Conservation (phyloP, 2,888 invertebrate species). For the Pheosia gnoma region DNA sequence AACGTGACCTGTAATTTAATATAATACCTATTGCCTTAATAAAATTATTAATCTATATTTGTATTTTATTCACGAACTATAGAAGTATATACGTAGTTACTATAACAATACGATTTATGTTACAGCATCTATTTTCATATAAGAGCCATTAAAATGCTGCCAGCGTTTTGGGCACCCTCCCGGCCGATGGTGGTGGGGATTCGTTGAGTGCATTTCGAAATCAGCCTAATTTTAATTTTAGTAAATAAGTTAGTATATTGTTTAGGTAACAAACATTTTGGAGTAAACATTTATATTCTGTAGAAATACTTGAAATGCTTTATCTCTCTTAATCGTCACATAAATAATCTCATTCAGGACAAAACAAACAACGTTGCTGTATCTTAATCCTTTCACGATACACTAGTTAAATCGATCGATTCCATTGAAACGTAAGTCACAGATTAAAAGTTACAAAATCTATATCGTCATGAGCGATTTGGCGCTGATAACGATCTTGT, state of each 20-base stretch:
- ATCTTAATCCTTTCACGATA: neutral
- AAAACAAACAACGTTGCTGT: neutral
- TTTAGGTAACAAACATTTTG: too few relatives aligned
- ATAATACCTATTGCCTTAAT: neutral
- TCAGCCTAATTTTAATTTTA: too few relatives aligned
- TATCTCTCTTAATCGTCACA: neutral
- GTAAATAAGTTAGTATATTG: too few relatives aligned
- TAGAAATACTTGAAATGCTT: too few relatives aligned
- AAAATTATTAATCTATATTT: neutral
- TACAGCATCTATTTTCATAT: too few relatives aligned
- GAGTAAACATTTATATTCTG: too few relatives aligned
- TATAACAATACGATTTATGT: too few relatives aligned
- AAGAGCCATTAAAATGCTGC: too few relatives aligned
- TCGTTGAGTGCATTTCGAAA: too few relatives aligned
- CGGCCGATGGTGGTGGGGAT: too few relatives aligned
- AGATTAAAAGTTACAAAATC: neutral
- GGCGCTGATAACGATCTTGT: neutral
- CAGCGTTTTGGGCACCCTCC: too few relatives aligned
- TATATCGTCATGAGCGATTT: neutral
- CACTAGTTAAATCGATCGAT: neutral
- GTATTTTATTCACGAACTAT: neutral
- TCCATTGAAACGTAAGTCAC: neutral
- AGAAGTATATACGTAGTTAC: too few relatives aligned
- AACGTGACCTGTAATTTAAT: conserved; percentile 8
- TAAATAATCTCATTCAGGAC: neutral